Conservation (phyloP, 2,797 vertebrate species). For the Tangara arthus region DNA sequence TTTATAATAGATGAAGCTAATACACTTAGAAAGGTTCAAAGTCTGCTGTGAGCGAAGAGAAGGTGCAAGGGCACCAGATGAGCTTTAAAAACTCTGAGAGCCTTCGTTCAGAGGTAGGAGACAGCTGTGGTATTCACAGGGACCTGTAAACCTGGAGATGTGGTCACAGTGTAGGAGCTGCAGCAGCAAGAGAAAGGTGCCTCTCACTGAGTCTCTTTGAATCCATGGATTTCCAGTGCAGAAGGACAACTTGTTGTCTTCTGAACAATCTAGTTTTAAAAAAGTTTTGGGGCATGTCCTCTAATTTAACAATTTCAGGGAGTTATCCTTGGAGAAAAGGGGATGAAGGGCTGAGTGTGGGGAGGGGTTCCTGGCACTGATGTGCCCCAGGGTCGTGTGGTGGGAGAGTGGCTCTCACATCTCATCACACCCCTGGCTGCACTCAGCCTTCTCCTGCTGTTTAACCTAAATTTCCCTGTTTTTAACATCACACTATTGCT, state of each 20-base stretch:
- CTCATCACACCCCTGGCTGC: not conserved
- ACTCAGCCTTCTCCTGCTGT: slow-evolving; percentile 9
- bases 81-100: not conserved
- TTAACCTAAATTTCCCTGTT: slow-evolving; percentile 54
- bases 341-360: not conserved
- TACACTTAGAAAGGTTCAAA: not conserved
- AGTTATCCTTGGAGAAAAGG: not conserved
- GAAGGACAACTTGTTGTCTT: not conserved
- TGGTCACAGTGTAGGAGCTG: not conserved
- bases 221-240: not conserved
- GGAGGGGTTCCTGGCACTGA: not conserved
- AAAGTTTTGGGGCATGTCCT: not conserved
- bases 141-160: not conserved
- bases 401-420: not conserved
- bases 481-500: not conserved
- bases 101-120: not conserved
- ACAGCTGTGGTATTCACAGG: not conserved
- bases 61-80: not conserved
- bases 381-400: accelerated
- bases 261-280: not conserved
- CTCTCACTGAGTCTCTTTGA: not conserved
- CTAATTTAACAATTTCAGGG: not conserved
- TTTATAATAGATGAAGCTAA: not conserved
- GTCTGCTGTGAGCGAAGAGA: not conserved
- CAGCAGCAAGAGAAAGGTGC: not conserved